Base-by-base conservation (phyloP, 2,113 vertebrate genomes). In the Pycnonotus jocosus region DNA sequence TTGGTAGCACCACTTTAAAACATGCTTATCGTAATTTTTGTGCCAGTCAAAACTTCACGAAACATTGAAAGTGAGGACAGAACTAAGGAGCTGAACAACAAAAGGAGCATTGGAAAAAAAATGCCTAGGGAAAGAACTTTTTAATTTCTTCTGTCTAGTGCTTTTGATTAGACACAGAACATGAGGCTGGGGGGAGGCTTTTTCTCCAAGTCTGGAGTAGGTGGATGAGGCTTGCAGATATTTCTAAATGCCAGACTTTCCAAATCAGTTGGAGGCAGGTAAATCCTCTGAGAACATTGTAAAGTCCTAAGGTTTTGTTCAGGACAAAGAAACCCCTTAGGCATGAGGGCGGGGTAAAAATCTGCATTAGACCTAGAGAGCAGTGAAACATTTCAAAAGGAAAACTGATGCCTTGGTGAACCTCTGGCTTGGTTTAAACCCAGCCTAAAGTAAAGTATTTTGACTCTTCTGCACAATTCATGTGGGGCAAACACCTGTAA, bases 21-120 rank as follows among this genome's bases (percentile, higher is more conserved):
- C 48, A 50, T 27, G 53, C 40, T 94, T 74, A 91, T 60, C 16
- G 8, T 88, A 76, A 93, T 94, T 93, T 92, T 86, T 94, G 48
- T 87, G 72, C 77, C 78, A 81, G 42, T 94, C 72, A 92, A 93
- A 92, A 78, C 69, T 84, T 88, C 45, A 92, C 48, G 79, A 54
- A 72, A 51, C 33, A 80, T 68, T 96, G 73, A 66, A 90, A 90
- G 28, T 45, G 54, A 96, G 90, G 83, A 79, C n/a, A 90, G 69
- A 96, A 77, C 27, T 82, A 76, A 93, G 73, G 27, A 94, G 65
- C 42, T 85, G 66, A 92, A 68, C 35, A 85, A 71, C 72, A 90
- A 83, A 95, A 95, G 47, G 33, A 91, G 16, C 31, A 11, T 5
- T 58, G 51, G 73, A 20, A 54, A 54, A 54, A 81, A 76, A 88